Percentiles rank a stretch among this genome's conserved stretches.
phyloP scores from a whole-genome alignment of 1,140 invertebrate species.

The Drosophila pruinosa region DNA sequence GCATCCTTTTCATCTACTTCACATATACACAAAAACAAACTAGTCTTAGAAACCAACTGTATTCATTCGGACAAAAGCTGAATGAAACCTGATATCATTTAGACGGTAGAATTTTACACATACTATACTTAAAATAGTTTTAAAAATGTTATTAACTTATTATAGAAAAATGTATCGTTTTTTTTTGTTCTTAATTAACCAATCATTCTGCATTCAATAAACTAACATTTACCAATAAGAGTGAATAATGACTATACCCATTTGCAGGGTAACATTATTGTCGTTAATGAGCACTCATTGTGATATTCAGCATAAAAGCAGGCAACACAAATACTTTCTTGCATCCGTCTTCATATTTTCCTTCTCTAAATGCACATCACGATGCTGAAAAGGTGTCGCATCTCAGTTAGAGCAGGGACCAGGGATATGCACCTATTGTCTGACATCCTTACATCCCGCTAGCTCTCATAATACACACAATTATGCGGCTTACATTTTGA shows the following conservation, averaged over 20 bases:
- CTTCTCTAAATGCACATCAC: constrained; percentile 10
- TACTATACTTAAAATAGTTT: no score
- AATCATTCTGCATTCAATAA: no score
- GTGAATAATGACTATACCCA: not conserved
- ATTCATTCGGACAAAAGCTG: constrained; percentile 3
- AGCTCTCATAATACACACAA: constrained; percentile 1
- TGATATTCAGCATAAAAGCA: constrained; percentile 11
- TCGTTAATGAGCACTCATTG: constrained; percentile 43
- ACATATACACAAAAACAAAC: not conserved
- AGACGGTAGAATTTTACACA: no score
- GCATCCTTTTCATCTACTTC: not conserved
- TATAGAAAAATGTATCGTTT: no score
- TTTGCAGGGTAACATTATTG: not conserved
- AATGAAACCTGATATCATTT: constrained; percentile 5
- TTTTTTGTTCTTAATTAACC: no score
- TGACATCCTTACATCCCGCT: not conserved
- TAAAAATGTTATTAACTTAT: no score
- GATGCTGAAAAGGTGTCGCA: constrained; percentile 21
- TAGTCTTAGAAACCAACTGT: constrained; percentile 2
- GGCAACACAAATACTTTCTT: not conserved
- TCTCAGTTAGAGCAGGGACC: not conserved
- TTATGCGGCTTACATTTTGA: constrained; percentile 35
- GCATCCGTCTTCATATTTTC: not conserved
- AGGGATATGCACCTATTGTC: not conserved
- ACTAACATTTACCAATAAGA: not conserved